Conservation (phyloP, 64 coral and sea anemone species). For the Porites australiensis region DNA sequence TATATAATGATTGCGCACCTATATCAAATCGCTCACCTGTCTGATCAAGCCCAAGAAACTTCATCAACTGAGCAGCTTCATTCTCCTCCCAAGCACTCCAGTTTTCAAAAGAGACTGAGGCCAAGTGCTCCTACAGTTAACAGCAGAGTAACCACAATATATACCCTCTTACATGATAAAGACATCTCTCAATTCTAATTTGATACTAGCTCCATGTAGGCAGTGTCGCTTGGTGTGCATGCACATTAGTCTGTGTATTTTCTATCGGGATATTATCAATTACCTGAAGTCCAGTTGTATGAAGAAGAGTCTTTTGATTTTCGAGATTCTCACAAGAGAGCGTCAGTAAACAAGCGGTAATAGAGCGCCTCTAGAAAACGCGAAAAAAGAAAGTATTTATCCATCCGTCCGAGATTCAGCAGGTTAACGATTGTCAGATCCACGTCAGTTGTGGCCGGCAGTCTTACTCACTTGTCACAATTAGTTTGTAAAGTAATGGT, state of each 20-base stretch:
- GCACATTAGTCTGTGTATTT: neutral
- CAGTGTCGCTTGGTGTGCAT: neutral
- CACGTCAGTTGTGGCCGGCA: no score
- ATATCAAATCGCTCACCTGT: neutral
- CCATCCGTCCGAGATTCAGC: no score
- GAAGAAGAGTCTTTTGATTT: conserved; percentile 20
- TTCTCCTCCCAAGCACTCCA: conserved; percentile 49
- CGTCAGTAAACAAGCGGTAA: conserved; percentile 17
- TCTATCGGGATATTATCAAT: neutral
- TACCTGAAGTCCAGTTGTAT: conserved; percentile 1
- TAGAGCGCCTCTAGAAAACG: conserved; percentile 26
- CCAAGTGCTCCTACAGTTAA: neutral
- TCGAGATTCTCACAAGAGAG: conserved; percentile 29
- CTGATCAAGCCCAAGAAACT: conserved; percentile 18
- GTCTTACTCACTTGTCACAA: no score
- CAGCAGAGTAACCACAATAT: neutral
- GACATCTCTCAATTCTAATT: no score
- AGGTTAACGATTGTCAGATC: no score
- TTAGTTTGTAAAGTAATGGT: no score
- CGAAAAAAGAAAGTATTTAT: neutral
- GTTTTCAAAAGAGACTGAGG: conserved; percentile 11
- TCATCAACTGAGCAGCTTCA: conserved; percentile 30
- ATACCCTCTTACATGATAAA: neutral
- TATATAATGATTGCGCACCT: no score
- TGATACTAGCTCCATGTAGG: neutral